Base-by-base conservation (phyloP, 2,797 vertebrate genomes). In the Betta splendens region DNA sequence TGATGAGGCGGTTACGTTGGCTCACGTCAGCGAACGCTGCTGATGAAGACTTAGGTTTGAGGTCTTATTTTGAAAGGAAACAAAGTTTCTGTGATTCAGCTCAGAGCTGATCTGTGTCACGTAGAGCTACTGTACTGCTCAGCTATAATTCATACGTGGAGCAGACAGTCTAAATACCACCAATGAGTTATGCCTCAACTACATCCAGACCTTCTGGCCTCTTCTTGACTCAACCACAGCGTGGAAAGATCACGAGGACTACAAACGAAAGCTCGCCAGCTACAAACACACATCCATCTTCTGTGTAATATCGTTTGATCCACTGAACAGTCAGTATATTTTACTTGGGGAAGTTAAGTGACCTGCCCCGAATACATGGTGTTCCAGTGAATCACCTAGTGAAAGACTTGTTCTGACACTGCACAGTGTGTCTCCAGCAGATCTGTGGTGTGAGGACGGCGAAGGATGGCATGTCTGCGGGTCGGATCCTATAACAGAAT, bases 231-330 rank as follows among this genome's bases (percentile, higher is more conserved):
- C 39, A 61, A 64, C 59, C 60, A 54, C 72, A 62, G 47, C 13
- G 62, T 53, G 68, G 64, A 76, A 79, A 77, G 39, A 55, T 44
- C n/a, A 33, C 26, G 42, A 45, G 50, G 36, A 54, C 43, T 25
- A 54, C 16, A 59, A 7, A 15, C 28, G 31, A 15, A 68, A 47
- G 39, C 45, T 60, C 79, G 77, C 72, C 64, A 0, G 46, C 36
- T 21, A 13, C 37, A 43, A 64, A 32, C 1, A 0, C 22, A 47
- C 64, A 86, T 87, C 70, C 70, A 75, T 86, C 76, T 79, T 78
- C 26, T 42, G 20, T 55, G 36, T 15, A 15, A 32, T 60, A 48
- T 50, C 25, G 64, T 75, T 48, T 75, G 23, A 83, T 75, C 32
- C 38, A 31, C 31, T 25, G 17, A 65, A 56, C 21, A 53, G 17